Percentiles rank a stretch among this genome's conserved stretches.
These are phyloP conservation scores for Circaetus gallicus DNA, from an alignment of 2,113 vertebrate species.

Conservation along the genomic window DNA sequence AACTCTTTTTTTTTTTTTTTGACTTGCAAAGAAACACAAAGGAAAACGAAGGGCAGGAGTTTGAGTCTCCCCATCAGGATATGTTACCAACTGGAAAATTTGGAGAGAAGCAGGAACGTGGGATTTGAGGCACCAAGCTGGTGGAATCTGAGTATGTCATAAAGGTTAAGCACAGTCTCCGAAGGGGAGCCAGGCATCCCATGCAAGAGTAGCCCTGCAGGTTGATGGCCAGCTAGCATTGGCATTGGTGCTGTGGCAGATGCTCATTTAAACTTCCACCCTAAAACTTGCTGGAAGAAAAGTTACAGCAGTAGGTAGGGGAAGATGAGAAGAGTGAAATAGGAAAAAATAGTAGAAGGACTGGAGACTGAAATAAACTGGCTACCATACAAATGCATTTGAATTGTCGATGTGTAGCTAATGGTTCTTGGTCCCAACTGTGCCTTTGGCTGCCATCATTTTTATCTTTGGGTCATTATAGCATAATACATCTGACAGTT, in stretches of 20 bases:
- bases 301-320: background rate
- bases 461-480: constrained; percentile 27
- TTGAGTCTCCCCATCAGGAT: background rate
- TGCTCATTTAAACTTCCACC: constrained; percentile 80
- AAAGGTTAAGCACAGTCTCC: constrained; percentile 40
- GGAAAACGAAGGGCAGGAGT: background rate
- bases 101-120: constrained; percentile 31
- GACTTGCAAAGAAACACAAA: background rate
- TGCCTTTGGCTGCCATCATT: background rate
- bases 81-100: constrained; percentile 50
- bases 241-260: constrained; percentile 74
- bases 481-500: background rate
- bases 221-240: constrained; percentile 11
- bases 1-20: background rate
- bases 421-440: background rate
- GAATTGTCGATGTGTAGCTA: background rate
- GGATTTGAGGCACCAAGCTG: constrained; percentile 47
- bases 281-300: constrained; percentile 55
- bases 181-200: constrained; percentile 48
- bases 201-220: constrained; percentile 47
- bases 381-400: background rate
- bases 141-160: constrained; percentile 42
- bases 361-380: background rate
- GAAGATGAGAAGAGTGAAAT: background rate
- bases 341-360: background rate